Base-by-base conservation (phyloP, 2,113 vertebrate species). In the Pygoscelis antarcticus region DNA sequence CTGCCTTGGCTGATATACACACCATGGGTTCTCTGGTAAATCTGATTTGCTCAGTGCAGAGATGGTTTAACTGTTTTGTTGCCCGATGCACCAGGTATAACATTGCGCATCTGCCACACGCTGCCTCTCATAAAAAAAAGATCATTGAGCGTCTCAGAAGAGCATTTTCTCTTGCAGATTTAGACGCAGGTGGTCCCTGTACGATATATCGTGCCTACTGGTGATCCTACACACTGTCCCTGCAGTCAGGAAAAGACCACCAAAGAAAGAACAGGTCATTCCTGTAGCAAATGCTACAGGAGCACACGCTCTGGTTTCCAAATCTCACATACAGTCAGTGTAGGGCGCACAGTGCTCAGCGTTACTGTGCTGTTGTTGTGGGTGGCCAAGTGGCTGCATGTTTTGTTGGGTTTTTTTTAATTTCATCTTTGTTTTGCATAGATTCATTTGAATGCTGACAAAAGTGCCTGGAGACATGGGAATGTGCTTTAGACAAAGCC, bases 401-500 rank as follows among this genome's bases (percentile, higher is more conserved):
- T 27, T 79, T 32, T 76, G 44, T 62, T 62, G 27, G 2, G 6
- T 11, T 42, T 42, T 23, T 81, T 65, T 27, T 17, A 16, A 71
- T 68, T 94, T 87, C 15, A 1, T 82, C 61, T 76, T 89, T 93
- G 82, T 72, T 68, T 78, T 76, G 36, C 52, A 65, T 40, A 66
- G 72, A 84, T 87, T 75, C 23, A 61, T 65, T 60, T 87, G 72
- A 91, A 70, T 83, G 55, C 54, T 96, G 82, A 92, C 17, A 5
- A 42, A 91, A 95, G 74, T 90, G 83, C 83, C 70, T 93, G 83
- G 83, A 95, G 66, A 87, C 38, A 52, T 52, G 36, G 62, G 71
- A 96, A 86, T 66, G 62, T 89, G 69, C 82, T 86, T 90, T 65
- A 89, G 93, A 90, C 64, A 93, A 92, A 87, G 72, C 47, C 71